These are phyloP conservation scores for Callorhinus ursinus DNA, from an alignment of 2,113 vertebrate species.

Conservation along the genomic window DNA sequence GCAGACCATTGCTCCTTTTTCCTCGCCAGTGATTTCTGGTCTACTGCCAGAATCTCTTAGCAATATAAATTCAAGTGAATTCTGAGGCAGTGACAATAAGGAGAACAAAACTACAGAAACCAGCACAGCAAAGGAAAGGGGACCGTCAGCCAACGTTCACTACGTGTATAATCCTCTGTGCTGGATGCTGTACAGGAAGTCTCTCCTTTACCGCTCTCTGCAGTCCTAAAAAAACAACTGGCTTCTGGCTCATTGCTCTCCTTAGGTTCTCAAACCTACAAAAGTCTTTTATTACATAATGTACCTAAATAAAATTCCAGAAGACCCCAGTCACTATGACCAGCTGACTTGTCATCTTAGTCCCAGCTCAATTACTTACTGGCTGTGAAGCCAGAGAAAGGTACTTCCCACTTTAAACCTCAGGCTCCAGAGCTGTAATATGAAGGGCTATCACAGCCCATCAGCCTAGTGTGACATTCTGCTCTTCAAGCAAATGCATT, in stretches of 20 bases:
- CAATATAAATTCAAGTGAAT: not conserved
- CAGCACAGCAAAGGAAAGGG: not conserved
- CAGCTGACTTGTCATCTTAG: not conserved
- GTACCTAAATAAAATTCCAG: not conserved
- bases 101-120: not conserved
- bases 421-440: not conserved
- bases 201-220: not conserved
- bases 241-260: not conserved
- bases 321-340: not conserved
- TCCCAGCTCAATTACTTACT: not conserved
- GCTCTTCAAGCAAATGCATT: not conserved
- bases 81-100: not conserved
- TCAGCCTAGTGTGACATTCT: not conserved
- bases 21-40: not conserved
- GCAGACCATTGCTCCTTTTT: not conserved
- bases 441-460: not conserved
- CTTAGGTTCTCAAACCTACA: not conserved
- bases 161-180: rapidly evolving
- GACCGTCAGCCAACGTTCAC: rapidly evolving
- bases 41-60: not conserved
- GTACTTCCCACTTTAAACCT: not conserved
- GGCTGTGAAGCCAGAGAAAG: not conserved
- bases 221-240: not conserved
- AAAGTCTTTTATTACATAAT: not conserved
- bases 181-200: not conserved